phyloP scores from a whole-genome alignment of 2,888 invertebrate genomes.

The Sipha maydis region DNA sequence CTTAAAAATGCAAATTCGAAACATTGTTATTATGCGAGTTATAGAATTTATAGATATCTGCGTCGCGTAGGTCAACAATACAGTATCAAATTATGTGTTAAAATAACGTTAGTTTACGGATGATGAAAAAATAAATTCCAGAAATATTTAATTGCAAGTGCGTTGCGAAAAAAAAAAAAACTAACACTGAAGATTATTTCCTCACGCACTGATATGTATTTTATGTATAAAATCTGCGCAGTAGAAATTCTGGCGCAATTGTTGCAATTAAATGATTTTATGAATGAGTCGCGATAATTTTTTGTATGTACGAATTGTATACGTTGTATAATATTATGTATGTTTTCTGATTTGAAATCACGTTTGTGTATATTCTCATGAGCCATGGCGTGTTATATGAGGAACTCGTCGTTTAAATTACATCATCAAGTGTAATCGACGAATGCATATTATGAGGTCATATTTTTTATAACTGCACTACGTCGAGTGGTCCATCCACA shows the following conservation, averaged over 20 bases:
- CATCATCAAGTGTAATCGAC: slow-evolving; percentile 42
- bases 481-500: slow-evolving; percentile 5
- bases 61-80: too few relatives aligned
- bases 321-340: background rate
- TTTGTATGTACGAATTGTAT: background rate
- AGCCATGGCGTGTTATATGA: background rate
- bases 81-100: too few relatives aligned
- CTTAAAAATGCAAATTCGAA: too few relatives aligned
- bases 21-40: too few relatives aligned
- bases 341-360: background rate
- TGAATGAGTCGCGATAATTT: background rate
- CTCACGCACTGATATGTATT: background rate
- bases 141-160: too few relatives aligned
- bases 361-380: background rate
- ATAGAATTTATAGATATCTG: too few relatives aligned
- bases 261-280: background rate
- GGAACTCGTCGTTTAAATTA: slow-evolving; percentile 26
- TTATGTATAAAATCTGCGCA: background rate
- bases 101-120: too few relatives aligned
- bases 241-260: background rate
- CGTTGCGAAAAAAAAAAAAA: background rate
- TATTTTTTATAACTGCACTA: background rate
- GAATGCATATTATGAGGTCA: slow-evolving; percentile 21
- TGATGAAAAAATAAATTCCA: too few relatives aligned
- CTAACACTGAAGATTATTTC: background rate